Evolutionary conservation across 2,888 invertebrate genomes (phyloP), one percentile per base, ranked within the genome.

Genomic region (Eucera pruinosa): DNA sequence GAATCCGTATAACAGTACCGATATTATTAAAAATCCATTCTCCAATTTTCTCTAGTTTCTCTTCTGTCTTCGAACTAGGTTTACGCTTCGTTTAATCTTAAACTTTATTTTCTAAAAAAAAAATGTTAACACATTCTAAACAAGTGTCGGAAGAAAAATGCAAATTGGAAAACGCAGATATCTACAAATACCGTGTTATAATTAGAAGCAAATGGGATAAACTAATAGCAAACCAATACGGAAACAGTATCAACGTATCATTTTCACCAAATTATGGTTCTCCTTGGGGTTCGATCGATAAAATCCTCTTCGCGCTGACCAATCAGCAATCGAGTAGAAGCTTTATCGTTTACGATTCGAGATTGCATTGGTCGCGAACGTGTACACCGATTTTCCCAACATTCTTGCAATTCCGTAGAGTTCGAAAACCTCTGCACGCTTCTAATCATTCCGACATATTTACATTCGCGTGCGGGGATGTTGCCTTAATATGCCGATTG

Each of bases 401-500:
- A 71, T 79, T 61, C 71, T 45, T 23, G 33, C 61, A 41, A 77
- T 77, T 78, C 78, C 68, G 1, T 23, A 33, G 67, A 43, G 84
- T 82, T 84, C 84, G 76, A 65, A 72, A 81, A 84, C 74, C 79
- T n/a, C 45, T 67, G 70, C 39, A 47, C 64, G 50, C 41, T 68
- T 50, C 78, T 84, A 80, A 84, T 84, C 84, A 43, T 67, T 50
- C 54, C 65, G 39, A 45, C 43, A n/a, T 48, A 57, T 74, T 67
- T 48, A 33, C 65, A 62, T 70, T 83, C 80, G 84, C 80, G 84
- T 82, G 82, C 41, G 73, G n/a, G n/a, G 68, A 60, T 68, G 50
- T 48, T 80, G 54, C 64, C 82, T 82, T 74, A 82, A 84, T 82
- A 72, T 25, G 39, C 43, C 77, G 73, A 85, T 85, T 85, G 84